Percentiles rank a stretch among this genome's conserved stretches.
These are phyloP conservation scores for Gallinago nigripennis DNA, from an alignment of 2,797 vertebrate species.

Conservation along the genomic window DNA sequence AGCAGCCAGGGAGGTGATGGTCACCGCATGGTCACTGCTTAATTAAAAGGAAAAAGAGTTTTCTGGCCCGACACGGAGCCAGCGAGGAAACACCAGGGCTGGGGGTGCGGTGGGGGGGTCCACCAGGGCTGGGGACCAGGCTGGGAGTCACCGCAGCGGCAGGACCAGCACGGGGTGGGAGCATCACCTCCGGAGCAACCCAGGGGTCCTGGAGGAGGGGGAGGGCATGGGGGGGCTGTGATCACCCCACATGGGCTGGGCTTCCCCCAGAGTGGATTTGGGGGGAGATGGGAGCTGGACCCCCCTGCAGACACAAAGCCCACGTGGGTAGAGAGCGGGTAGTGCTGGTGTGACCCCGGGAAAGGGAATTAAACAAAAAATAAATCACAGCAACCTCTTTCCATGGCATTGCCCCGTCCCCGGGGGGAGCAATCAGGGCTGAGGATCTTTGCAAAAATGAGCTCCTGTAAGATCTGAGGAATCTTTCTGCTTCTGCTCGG, in stretches of 20 bases:
- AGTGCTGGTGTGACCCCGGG: background rate
- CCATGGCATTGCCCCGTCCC: background rate
- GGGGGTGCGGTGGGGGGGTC: background rate
- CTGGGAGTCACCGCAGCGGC: background rate
- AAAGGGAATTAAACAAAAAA: background rate
- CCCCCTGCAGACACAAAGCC: background rate
- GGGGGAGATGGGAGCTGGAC: background rate
- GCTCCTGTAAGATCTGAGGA: slow-evolving; percentile 16
- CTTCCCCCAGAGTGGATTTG: accelerated
- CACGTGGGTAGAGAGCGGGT: accelerated
- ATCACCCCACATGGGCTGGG: accelerated
- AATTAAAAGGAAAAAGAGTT: background rate
- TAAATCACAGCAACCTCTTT: background rate
- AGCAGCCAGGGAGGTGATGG: background rate
- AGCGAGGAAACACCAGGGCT: background rate
- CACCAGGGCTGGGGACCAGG: background rate
- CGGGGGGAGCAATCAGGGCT: background rate
- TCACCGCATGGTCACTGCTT: background rate
- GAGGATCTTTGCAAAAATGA: background rate
- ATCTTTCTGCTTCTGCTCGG: background rate
- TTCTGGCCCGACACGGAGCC: background rate
- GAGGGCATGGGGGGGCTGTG: accelerated
- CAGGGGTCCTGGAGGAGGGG: too few relatives aligned
- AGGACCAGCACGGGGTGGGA: background rate
- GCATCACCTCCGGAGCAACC: accelerated